phyloP scores from a whole-genome alignment of 2,797 vertebrate genomes.

The Notamacropus eugenii region DNA sequence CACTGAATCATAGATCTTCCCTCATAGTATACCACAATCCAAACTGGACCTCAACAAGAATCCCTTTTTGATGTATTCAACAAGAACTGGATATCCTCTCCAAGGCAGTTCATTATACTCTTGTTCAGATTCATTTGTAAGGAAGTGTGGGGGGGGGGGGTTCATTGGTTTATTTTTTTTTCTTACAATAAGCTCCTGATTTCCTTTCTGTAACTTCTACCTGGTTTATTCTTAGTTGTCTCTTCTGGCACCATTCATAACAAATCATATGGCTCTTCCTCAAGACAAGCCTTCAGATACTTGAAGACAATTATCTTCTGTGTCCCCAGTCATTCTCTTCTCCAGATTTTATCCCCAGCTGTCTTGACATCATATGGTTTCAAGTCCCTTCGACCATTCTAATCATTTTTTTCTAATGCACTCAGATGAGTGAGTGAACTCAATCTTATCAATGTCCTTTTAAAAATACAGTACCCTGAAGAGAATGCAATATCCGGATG shows the following conservation, averaged over 20 bases:
- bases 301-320: neutral
- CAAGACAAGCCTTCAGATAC: neutral
- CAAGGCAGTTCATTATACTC: neutral
- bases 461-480: neutral
- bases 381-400: neutral
- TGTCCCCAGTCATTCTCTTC: neutral
- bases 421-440: neutral
- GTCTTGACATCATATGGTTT: neutral
- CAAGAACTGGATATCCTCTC: neutral
- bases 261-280: neutral
- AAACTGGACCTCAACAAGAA: neutral
- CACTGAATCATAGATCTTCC: neutral
- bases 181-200: neutral
- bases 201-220: neutral
- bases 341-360: neutral
- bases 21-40: neutral
- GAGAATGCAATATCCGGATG: neutral
- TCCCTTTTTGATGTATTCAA: neutral
- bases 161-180: neutral
- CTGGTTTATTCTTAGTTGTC: neutral
- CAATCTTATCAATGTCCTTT: neutral
- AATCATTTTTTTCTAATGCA: neutral
- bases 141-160: neutral
- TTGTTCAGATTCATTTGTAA: neutral
- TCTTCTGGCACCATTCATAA: neutral